phyloP scores from a whole-genome alignment of 2,797 vertebrate genomes.

The Buceros bicornis region DNA sequence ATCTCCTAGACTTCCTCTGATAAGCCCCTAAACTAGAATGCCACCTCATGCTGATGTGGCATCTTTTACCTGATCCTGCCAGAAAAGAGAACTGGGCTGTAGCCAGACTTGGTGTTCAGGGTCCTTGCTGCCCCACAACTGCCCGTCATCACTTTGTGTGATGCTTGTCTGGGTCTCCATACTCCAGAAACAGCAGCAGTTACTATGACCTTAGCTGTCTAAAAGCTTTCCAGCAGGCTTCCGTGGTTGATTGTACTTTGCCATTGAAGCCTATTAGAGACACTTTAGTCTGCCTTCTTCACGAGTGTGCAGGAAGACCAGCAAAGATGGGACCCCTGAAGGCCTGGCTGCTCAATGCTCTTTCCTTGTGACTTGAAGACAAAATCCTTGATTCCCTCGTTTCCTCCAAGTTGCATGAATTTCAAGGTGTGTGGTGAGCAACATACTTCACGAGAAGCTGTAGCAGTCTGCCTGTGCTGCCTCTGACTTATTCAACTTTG shows the following conservation, averaged over 20 bases:
- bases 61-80: neutral
- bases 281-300: neutral
- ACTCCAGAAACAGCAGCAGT: neutral
- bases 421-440: neutral
- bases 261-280: neutral
- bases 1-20: neutral
- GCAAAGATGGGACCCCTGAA: neutral
- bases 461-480: neutral
- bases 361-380: neutral
- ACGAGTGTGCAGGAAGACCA: neutral
- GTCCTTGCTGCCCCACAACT: neutral
- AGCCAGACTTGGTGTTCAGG: neutral
- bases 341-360: neutral
- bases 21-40: neutral
- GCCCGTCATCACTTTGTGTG: neutral
- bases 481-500: neutral
- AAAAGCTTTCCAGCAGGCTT: neutral
- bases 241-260: fast-evolving
- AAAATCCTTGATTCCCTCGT: neutral
- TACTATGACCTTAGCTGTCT: fast-evolving
- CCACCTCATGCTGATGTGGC: neutral
- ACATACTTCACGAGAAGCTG: neutral
- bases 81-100: neutral
- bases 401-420: neutral
- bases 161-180: neutral